Percentiles rank a stretch among this genome's conserved stretches.
These are phyloP conservation scores for Homarus gammarus DNA, from an alignment of 2,888 invertebrate genomes.

Conservation along the genomic window DNA sequence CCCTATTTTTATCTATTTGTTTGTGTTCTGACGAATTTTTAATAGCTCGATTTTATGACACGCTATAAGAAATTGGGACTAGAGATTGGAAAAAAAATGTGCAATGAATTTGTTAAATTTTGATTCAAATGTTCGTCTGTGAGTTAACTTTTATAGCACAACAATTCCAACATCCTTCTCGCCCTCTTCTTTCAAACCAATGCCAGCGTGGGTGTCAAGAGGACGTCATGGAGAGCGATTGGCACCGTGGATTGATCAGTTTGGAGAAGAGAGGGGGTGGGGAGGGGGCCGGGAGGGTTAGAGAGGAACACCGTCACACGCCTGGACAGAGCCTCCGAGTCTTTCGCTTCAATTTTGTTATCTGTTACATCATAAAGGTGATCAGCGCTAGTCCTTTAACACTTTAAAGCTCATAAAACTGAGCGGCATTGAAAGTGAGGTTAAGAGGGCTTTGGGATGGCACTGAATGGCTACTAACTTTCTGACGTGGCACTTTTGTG, in stretches of 20 bases:
- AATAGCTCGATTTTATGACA: too few relatives aligned
- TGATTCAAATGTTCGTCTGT: too few relatives aligned
- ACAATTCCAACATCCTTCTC: not conserved
- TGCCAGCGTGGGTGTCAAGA: constrained; percentile 41
- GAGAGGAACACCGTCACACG: not conserved
- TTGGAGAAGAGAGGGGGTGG: constrained; percentile 20
- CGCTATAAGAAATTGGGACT: too few relatives aligned
- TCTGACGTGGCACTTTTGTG: constrained; percentile 36
- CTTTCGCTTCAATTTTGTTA: constrained; percentile 42
- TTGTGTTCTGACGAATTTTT: too few relatives aligned
- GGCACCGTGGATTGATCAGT: constrained; percentile 57
- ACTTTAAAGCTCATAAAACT: constrained; percentile 53
- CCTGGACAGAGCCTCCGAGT: constrained; percentile 10
- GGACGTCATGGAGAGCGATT: constrained; percentile 62
- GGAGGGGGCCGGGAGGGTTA: constrained; percentile 16
- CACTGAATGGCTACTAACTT: constrained; percentile 42
- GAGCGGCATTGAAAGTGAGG: constrained; percentile 38
- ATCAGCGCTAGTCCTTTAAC: constrained; percentile 5
- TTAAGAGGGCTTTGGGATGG: constrained; percentile 26
- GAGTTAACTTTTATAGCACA: not conserved
- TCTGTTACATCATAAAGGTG: constrained; percentile 45
- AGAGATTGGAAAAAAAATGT: too few relatives aligned
- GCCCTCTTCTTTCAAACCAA: constrained; percentile 40
- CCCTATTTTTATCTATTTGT: too few relatives aligned
- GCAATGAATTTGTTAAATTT: too few relatives aligned